Evolutionary conservation across 2,888 invertebrate species (phyloP).

Genomic region (Leptinotarsa juncta): DNA sequence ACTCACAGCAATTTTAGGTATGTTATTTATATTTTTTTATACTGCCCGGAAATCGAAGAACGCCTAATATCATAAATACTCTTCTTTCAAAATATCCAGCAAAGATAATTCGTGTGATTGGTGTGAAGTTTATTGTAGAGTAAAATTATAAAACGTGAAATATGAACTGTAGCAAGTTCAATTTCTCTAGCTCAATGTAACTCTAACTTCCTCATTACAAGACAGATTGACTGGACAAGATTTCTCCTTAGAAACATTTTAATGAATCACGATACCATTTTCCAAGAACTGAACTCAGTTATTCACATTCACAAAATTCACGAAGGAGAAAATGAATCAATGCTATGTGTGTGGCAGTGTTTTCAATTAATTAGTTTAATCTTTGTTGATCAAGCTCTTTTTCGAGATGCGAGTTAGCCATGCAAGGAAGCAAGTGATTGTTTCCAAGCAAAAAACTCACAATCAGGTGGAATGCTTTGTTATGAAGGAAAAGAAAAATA

Average conservation of each 20-base stretch:
- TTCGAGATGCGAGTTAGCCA: constrained; percentile 46
- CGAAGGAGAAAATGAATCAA: constrained; percentile 22
- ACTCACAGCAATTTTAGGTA: not conserved
- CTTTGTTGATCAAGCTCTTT: constrained; percentile 41
- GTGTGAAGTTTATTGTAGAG: no score
- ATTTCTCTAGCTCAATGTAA: no score
- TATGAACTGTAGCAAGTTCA: no score
- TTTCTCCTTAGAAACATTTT: not conserved
- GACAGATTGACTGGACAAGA: not conserved
- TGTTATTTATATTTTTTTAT: no score
- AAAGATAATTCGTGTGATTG: no score
- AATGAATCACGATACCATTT: constrained; percentile 12
- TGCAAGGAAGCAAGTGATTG: constrained; percentile 45
- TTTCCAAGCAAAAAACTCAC: constrained; percentile 33
- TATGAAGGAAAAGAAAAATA: not conserved
- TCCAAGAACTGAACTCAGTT: constrained; percentile 9
- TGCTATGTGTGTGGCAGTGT: constrained; percentile 41
- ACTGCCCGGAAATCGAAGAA: no score
- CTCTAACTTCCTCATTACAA: not conserved
- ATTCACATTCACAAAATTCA: constrained; percentile 25
- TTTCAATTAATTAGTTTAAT: constrained; percentile 47
- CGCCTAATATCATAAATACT: no score
- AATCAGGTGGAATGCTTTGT: not conserved
- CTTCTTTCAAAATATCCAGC: no score
- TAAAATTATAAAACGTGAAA: no score